phyloP scores from a whole-genome alignment of 2,797 vertebrate genomes.

The Crenichthys baileyi region DNA sequence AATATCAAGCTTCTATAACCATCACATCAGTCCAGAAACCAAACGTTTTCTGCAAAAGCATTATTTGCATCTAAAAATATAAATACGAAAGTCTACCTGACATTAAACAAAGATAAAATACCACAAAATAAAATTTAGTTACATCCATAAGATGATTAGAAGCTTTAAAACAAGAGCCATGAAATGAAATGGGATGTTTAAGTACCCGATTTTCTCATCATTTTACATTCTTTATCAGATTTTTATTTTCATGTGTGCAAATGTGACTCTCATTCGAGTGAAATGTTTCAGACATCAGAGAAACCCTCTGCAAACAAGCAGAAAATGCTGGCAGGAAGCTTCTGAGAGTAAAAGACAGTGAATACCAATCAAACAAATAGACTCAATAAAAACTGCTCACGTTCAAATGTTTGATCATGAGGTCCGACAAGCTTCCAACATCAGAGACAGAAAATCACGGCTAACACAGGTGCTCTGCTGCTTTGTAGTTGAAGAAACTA shows the following conservation, averaged over 20 bases:
- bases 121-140: not conserved
- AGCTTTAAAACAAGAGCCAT: not conserved
- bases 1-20: conserved; percentile 31
- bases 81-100: not conserved
- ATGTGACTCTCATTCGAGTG: not conserved
- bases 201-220: no score
- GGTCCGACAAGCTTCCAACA: conserved; percentile 7
- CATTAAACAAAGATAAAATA: not conserved
- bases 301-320: not conserved
- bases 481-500: conserved; percentile 11
- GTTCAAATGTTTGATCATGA: not conserved
- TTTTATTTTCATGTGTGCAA: not conserved
- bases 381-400: not conserved
- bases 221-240: not conserved
- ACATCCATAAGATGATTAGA: not conserved
- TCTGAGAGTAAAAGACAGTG: not conserved
- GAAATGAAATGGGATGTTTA: no score
- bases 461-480: conserved; percentile 1
- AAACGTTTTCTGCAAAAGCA: not conserved
- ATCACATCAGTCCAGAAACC: conserved; percentile 9
- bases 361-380: conserved; percentile 12
- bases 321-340: not conserved
- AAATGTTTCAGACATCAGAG: not conserved
- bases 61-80: not conserved
- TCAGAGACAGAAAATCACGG: conserved; percentile 6